Base-by-base conservation (phyloP, 2,888 invertebrate genomes). In the Tachina lurida region DNA sequence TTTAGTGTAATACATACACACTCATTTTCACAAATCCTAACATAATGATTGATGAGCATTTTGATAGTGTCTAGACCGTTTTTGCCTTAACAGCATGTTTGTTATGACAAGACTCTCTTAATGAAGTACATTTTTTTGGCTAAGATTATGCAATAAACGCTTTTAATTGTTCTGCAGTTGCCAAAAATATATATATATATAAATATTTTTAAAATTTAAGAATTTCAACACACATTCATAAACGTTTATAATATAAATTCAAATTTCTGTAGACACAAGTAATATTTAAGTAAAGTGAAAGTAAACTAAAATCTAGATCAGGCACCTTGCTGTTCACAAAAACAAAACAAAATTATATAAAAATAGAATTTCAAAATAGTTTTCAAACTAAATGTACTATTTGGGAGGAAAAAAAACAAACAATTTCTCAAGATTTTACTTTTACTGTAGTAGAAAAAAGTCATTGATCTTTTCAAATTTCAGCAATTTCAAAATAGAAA, bases 381-480 rank as follows among this genome's bases (percentile, higher is more conserved):
- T 75, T 41, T 45, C 13, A 22, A 76, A 78, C 41, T 39, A 49
- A 68, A 31, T 9, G 43, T 31, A 31, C 31, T 2, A 45, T 54
- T 43, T 45, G 22, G 19, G 10, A n/a, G 15, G 12, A 47, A 17
- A n/a, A n/a, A 31, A 65, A 45, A 45, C 9, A 45, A 49, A 31
- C 0, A 2, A 52, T 41, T 70, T 43, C 22, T 45, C 13, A 2
- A 19, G 19, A 13, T 15, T 17, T 19, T 8, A 63, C 7, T 22
- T n/a, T 9, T 15, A 54, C 8, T 31, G 31, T 31, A 31, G 7
- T 31, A 31, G 1, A 31, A 47, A 75, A 81, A 75, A 74, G 84
- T 78, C 78, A 78, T 68, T 84, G 84, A 78, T 78, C 84, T 78
- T 54, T 84, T 19, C 31, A 39, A 52, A 45, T n/a, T n/a, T n/a